These are phyloP conservation scores for Cephus cinctus DNA, from an alignment of 1,140 invertebrate species.

Conservation along the genomic window DNA sequence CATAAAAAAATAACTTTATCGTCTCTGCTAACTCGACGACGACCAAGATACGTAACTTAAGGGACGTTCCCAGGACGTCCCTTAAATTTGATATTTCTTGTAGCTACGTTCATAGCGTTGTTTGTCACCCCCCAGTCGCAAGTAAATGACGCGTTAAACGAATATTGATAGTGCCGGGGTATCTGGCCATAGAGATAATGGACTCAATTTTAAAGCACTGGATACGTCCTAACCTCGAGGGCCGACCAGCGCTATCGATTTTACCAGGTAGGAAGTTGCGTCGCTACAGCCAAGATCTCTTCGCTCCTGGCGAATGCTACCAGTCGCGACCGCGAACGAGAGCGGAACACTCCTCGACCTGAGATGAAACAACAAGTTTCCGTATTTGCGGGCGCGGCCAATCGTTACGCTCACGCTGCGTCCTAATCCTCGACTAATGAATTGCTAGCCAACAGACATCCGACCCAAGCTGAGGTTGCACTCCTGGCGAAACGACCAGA, in stretches of 20 bases:
- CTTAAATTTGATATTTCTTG: constrained; percentile 35
- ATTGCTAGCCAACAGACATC: constrained; percentile 18
- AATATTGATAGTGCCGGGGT: constrained; percentile 37
- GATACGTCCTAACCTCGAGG: too few relatives aligned
- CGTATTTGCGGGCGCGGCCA: too few relatives aligned
- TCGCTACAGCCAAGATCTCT: too few relatives aligned
- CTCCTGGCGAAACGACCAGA: constrained; percentile 3
- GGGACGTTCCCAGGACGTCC: background rate
- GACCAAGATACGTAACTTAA: background rate
- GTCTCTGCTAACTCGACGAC: too few relatives aligned
- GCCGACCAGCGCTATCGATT: too few relatives aligned
- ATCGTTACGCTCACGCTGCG: constrained; percentile 30
- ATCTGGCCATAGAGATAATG: constrained; percentile 38
- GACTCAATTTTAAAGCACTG: constrained; percentile 38
- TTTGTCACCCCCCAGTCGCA: constrained; percentile 25
- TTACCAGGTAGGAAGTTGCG: too few relatives aligned
- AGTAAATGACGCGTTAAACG: constrained; percentile 37
- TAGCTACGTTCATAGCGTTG: constrained; percentile 24
- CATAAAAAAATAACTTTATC: too few relatives aligned
- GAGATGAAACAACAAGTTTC: too few relatives aligned
- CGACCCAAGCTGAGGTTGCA: constrained; percentile 18
- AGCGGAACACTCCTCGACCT: too few relatives aligned
- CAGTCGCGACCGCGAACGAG: too few relatives aligned
- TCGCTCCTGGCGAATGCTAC: too few relatives aligned
- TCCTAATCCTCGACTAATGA: constrained; percentile 36